Percentiles rank a stretch among this genome's conserved stretches.
These are phyloP conservation scores for Virgularia gustaviana DNA, from an alignment of 92 coral and sea anemone genomes.

Conservation along the genomic window DNA sequence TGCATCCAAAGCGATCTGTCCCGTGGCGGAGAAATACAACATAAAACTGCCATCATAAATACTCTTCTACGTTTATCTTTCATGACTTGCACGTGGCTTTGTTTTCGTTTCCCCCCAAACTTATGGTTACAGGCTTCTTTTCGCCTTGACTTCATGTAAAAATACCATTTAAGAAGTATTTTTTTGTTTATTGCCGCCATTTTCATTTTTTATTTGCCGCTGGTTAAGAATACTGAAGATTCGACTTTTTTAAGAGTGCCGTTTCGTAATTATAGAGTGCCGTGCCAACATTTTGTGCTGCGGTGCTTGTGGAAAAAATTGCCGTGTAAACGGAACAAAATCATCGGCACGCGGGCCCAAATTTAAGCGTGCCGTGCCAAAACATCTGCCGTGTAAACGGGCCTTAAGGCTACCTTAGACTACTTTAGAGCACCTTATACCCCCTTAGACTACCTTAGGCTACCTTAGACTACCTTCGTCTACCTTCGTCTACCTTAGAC, in stretches of 20 bases:
- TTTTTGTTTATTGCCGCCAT: neutral
- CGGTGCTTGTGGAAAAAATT: slow-evolving; percentile 7
- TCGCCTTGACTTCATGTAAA: too few relatives aligned
- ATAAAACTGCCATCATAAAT: too few relatives aligned
- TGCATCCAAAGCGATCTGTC: slow-evolving; percentile 33
- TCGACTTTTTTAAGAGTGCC: too few relatives aligned
- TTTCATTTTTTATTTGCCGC: too few relatives aligned
- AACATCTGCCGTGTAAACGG: slow-evolving; percentile 29
- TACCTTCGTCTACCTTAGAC: too few relatives aligned
- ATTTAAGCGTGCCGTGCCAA: slow-evolving; percentile 35
- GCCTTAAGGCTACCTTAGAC: too few relatives aligned
- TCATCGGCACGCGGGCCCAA: slow-evolving; percentile 23
- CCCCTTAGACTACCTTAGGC: too few relatives aligned
- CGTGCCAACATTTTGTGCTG: slow-evolving; percentile 3
- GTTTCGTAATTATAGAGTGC: slow-evolving; percentile 27
- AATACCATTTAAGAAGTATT: too few relatives aligned
- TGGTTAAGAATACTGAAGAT: neutral
- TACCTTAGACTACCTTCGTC: too few relatives aligned
- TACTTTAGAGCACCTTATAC: too few relatives aligned
- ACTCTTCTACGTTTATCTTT: slow-evolving; percentile 29
- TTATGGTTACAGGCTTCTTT: too few relatives aligned
- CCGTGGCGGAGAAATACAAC: slow-evolving; percentile 7
- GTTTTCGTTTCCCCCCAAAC: neutral
- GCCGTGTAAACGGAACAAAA: slow-evolving; percentile 24
- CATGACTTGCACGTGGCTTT: neutral